A percentile compares a stretch with the other conserved stretches of the same genome.
Conservation (phyloP, 2,797 vertebrate species). For the Tauraco hartlaubi region DNA sequence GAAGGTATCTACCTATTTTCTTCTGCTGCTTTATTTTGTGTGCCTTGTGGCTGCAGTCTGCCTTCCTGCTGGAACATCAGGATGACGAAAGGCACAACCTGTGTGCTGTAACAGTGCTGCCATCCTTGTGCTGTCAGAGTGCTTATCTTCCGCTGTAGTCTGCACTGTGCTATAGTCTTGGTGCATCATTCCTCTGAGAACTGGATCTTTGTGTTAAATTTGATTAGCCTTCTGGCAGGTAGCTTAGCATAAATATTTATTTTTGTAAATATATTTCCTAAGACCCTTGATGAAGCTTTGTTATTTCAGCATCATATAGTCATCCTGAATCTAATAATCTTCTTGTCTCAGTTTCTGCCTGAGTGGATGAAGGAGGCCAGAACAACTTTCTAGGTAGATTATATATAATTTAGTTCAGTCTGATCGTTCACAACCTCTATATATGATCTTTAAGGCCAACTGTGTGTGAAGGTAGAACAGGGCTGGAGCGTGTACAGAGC, state of each 20-base stretch:
- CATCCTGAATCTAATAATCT: neutral
- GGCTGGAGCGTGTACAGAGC: neutral
- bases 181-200: neutral
- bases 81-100: neutral
- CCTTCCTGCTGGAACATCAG: neutral
- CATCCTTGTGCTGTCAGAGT: neutral
- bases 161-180: neutral
- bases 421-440: neutral
- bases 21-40: neutral
- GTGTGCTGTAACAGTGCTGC: neutral
- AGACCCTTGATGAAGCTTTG: neutral
- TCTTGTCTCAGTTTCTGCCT: neutral
- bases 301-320: neutral
- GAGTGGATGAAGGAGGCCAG: neutral
- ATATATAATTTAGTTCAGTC: neutral
- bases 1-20: neutral
- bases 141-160: neutral
- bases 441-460: neutral
- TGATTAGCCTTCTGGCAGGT: neutral
- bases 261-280: neutral
- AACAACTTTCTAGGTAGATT: neutral
- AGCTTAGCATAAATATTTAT: neutral
- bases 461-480: neutral
- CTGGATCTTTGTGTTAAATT: neutral
- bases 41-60: neutral